Conservation (phyloP, 2,797 vertebrate species). For the Gallinago solitaria region DNA sequence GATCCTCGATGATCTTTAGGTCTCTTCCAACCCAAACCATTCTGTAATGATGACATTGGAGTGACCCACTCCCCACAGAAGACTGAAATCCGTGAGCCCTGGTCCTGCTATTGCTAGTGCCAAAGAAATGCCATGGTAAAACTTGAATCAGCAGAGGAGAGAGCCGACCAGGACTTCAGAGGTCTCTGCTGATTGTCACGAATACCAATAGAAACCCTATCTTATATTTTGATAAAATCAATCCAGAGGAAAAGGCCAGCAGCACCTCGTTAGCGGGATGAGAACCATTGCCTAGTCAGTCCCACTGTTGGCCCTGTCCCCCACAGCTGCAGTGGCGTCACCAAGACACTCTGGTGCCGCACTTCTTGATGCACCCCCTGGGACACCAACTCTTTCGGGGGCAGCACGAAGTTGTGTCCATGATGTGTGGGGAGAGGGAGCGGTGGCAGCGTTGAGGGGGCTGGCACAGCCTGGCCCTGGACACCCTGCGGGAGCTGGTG, state of each 20-base stretch:
- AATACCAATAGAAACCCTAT: neutral
- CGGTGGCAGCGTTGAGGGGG: too few species aligned
- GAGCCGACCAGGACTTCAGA: neutral
- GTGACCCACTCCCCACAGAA: neutral
- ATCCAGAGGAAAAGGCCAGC: neutral
- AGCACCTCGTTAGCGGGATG: neutral
- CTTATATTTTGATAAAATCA: neutral
- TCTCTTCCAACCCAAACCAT: too few species aligned
- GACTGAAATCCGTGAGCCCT: neutral
- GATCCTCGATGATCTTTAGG: neutral
- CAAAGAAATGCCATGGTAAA: neutral
- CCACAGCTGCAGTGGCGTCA: neutral
- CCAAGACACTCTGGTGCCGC: neutral
- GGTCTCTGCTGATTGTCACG: neutral
- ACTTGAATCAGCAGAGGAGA: neutral
- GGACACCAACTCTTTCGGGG: too few species aligned
- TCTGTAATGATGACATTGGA: neutral
- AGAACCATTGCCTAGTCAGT: fast-evolving
- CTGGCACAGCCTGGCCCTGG: too few species aligned
- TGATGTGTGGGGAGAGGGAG: neutral
- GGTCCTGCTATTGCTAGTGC: neutral
- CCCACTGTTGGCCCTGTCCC: neutral
- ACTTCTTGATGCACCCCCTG: neutral
- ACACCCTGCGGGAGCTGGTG: neutral
- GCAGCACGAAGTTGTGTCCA: neutral